phyloP scores from a whole-genome alignment of 2,113 vertebrate genomes.

The Cyphomyrus plagiostoma region DNA sequence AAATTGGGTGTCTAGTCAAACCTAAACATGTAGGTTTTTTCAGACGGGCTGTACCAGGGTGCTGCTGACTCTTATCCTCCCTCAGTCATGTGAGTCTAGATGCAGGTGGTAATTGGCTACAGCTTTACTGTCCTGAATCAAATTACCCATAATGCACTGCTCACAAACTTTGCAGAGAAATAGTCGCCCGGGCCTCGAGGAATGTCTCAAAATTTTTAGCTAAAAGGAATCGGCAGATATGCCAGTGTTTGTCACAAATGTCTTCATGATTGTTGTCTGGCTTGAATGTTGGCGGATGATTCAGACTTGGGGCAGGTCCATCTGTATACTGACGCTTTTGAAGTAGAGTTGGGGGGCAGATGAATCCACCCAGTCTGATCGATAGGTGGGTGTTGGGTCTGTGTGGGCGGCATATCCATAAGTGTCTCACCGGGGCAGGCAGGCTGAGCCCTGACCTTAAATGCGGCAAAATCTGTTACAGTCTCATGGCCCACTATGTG shows the following conservation, averaged over 20 bases:
- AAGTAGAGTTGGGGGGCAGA: slow-evolving; percentile 6
- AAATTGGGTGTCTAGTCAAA: background rate
- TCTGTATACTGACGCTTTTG: background rate
- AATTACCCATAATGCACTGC: background rate
- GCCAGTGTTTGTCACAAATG: background rate
- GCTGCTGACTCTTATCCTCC: background rate
- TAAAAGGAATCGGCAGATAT: background rate
- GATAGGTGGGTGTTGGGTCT: slow-evolving; percentile 15
- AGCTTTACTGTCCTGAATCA: background rate
- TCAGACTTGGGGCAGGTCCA: background rate
- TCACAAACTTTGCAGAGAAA: background rate
- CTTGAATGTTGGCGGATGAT: slow-evolving; percentile 31
- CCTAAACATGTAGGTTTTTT: background rate
- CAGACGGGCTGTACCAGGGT: background rate
- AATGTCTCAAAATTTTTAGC: background rate
- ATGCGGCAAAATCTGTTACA: background rate
- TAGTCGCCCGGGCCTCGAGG: background rate
- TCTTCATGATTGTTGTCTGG: background rate
- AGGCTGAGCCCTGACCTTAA: background rate
- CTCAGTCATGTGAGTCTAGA: background rate
- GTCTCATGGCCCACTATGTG: background rate
- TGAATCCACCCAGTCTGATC: slow-evolving; percentile 26
- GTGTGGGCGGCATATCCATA: slow-evolving; percentile 15
- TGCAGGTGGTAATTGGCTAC: background rate
- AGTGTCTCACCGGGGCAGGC: slow-evolving; percentile 21